Evolutionary conservation across 2,797 vertebrate genomes (phyloP).

Genomic region (Rhinogobio ventralis): DNA sequence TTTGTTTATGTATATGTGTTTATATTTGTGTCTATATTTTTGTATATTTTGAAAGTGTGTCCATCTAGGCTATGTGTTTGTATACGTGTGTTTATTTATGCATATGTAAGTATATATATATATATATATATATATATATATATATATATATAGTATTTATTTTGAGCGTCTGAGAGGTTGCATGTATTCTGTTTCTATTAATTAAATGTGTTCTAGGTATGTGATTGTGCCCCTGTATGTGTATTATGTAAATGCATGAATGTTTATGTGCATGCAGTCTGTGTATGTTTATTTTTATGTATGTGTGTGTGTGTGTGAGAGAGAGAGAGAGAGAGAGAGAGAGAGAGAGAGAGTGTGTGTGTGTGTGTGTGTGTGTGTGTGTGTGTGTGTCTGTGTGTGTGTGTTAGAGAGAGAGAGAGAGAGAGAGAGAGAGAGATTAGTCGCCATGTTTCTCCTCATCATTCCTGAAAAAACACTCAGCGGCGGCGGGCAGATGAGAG

Average conservation of each 20-base stretch:
- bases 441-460: slow-evolving; percentile 50
- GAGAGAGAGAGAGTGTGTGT: not conserved
- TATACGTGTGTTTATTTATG: not conserved
- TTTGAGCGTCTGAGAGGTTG: not conserved
- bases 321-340: not conserved
- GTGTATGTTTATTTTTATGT: slow-evolving; percentile 35
- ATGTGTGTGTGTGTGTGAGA: not conserved
- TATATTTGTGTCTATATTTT: not conserved
- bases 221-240: slow-evolving; percentile 30
- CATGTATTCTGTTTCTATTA: not conserved
- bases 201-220: not conserved
- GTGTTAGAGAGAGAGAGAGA: not conserved
- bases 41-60: not conserved
- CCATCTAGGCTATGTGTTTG: not conserved
- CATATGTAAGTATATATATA: no score
- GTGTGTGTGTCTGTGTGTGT: not conserved
- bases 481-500: slow-evolving; percentile 40
- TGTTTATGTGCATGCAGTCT: not conserved
- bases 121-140: not conserved
- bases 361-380: not conserved
- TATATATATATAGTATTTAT: not conserved
- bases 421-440: not conserved
- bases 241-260: not conserved
- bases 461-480: slow-evolving; percentile 30
- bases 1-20: not conserved